Base-by-base conservation (phyloP, 2,888 invertebrate species). In the Entomobrya multifasciata region DNA sequence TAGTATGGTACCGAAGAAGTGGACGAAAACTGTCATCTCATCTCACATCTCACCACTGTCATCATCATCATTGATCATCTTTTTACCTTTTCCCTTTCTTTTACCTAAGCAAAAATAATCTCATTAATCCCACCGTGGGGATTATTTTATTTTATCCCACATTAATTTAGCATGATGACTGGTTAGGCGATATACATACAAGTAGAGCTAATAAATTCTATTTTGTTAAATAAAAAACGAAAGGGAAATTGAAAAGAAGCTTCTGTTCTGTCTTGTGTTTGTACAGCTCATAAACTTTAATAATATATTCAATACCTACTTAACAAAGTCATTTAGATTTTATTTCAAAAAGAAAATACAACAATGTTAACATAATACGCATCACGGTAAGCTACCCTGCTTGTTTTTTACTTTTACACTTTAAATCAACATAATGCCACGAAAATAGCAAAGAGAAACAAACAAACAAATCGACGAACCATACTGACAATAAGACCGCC, bases 181-280 rank as follows among this genome's bases (percentile, higher is more conserved):
- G 22, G 70, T 72, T 72, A 47, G 49, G 10, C n/a, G 22, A 44
- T 47, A 27, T 20, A 17, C 10, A 25, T 47, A 72, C 47, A 49
- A 1, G 47, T 41, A 17, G 36, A 25, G 27, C 15, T 44, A 72
- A 15, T 25, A 60, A 60, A 25, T 27, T 25, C 25, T 2, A 6
- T 17, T 36, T 13, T 25, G 22, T 49, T 25, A 22, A 44, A n/a
- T n/a, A 72, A 49, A 67, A 67, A 72, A 72, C 25, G 70, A 72
- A 72, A 72, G 70, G 70, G 70, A 72, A 72, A 72, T 72, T 72
- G 44, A 72, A 72, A 67, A 65, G 20, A 25, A 36, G 36, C n/a
- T 67, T 41, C 41, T 67, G 17, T 65, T 65, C 11, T n/a, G n/a
- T n/a, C n/a, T n/a, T n/a, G n/a, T 36, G 36, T 36, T 6, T 36